Evolutionary conservation across 2,797 vertebrate genomes (phyloP).

Genomic region (Pseudochaenichthys georgianus): DNA sequence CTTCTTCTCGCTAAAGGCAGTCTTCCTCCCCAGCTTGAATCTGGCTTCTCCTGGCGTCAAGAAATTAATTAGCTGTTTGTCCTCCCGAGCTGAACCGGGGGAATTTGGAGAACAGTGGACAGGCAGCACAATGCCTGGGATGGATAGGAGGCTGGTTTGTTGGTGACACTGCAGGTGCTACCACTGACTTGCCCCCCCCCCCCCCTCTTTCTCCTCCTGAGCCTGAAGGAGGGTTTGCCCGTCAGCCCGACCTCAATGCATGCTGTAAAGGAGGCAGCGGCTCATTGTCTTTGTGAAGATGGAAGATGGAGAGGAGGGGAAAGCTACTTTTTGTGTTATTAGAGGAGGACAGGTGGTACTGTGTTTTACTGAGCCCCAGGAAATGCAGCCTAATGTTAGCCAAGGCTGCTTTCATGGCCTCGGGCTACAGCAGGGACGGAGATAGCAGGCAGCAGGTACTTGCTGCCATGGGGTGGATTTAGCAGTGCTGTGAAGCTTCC

Average conservation of each 20-base stretch:
- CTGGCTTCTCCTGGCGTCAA: constrained; percentile 69
- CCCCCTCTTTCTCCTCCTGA: constrained; percentile 20
- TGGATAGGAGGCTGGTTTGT: constrained; percentile 42
- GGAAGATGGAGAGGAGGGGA: constrained; percentile 63
- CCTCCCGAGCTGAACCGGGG: constrained; percentile 81
- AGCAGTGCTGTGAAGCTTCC: constrained; percentile 67
- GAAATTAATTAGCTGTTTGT: constrained; percentile 87
- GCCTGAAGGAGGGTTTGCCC: constrained; percentile 62
- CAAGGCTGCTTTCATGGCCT: constrained; percentile 77
- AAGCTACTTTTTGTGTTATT: constrained; percentile 72
- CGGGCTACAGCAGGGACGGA: constrained; percentile 73
- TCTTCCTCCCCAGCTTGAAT: constrained; percentile 80
- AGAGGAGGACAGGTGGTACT: constrained; percentile 78
- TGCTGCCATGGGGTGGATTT: constrained; percentile 72
- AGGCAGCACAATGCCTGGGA: constrained; percentile 50
- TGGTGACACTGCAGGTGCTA: constrained; percentile 67
- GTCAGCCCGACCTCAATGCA: constrained; percentile 53
- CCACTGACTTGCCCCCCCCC: constrained; percentile 20
- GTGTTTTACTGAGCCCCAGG: constrained; percentile 74
- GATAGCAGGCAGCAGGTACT: constrained; percentile 73
- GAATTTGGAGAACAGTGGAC: constrained; percentile 67
- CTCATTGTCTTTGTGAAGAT: constrained; percentile 69
- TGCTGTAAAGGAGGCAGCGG: constrained; percentile 46
- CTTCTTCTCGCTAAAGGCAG: constrained; percentile 77
- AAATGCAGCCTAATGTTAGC: constrained; percentile 76